Percentiles rank a stretch among this genome's conserved stretches.
Evolutionary conservation across 2,888 invertebrate species (phyloP).

Genomic region (Synergus itoensis): DNA sequence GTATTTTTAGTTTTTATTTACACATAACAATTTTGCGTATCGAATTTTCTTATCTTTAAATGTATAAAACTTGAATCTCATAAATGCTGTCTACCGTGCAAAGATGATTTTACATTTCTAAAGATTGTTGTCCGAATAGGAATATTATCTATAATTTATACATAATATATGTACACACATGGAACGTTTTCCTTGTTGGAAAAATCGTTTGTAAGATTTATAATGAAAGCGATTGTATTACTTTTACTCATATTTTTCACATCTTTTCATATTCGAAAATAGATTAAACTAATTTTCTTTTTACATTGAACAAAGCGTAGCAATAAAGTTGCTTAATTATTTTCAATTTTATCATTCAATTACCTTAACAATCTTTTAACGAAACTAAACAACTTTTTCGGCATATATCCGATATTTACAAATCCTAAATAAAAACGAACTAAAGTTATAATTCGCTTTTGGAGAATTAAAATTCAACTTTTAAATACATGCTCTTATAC

Average conservation of each 20-base stretch:
- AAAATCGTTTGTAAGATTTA: neutral
- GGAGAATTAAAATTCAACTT: no score
- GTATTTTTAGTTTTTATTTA: slow-evolving; percentile 39
- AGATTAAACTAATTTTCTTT: slow-evolving; percentile 21
- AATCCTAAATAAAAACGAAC: no score
- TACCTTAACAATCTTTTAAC: slow-evolving; percentile 2
- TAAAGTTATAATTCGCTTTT: no score
- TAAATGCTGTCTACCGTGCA: slow-evolving; percentile 39
- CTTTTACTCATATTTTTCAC: slow-evolving; percentile 20
- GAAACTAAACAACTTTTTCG: no score
- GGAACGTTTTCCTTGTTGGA: neutral
- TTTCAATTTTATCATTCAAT: neutral
- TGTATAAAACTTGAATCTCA: slow-evolving; percentile 33
- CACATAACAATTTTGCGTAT: neutral
- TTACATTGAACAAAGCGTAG: slow-evolving; percentile 14
- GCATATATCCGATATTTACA: no score
- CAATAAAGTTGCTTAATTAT: slow-evolving; percentile 17
- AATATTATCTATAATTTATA: slow-evolving; percentile 26
- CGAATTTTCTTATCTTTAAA: slow-evolving; percentile 2
- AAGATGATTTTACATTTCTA: slow-evolving; percentile 20
- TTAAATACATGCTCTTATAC: neutral
- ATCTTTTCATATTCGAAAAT: slow-evolving; percentile 10
- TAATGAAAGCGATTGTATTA: slow-evolving; percentile 6
- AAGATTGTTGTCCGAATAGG: slow-evolving; percentile 22
- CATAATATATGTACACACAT: slow-evolving; percentile 29